Conservation (phyloP, 2,113 vertebrate species). For the Perca flavescens region DNA sequence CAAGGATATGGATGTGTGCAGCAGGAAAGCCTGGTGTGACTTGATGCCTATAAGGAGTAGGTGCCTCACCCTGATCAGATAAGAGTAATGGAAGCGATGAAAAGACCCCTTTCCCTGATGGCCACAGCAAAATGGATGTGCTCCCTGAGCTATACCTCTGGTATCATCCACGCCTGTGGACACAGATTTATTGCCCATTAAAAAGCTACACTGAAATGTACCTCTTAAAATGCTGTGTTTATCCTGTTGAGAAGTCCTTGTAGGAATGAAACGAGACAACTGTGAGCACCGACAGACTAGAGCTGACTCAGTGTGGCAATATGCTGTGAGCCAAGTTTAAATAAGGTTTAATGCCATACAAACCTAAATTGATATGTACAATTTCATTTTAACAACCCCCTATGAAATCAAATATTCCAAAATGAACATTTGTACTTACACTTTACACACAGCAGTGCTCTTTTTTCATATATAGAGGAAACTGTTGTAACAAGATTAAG, state of each 20-base stretch:
- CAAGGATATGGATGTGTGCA: constrained; percentile 36
- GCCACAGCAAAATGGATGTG: constrained; percentile 81
- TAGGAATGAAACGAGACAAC: constrained; percentile 59
- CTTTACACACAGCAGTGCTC: constrained; percentile 68
- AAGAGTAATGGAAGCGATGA: constrained; percentile 84
- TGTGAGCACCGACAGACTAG: constrained; percentile 26
- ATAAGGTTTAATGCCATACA: constrained; percentile 80
- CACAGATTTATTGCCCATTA: constrained; percentile 83
- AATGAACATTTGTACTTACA: constrained; percentile 72
- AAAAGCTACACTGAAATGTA: constrained; percentile 79
- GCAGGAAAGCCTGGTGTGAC: constrained; percentile 46
- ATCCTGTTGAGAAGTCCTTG: constrained; percentile 70
- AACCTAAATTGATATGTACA: constrained; percentile 74
- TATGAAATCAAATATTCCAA: constrained; percentile 68
- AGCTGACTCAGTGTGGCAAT: constrained; percentile 50
- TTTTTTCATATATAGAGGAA: constrained; percentile 65
- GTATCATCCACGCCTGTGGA: constrained; percentile 80
- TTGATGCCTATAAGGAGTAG: constrained; percentile 62
- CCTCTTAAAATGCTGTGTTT: constrained; percentile 75
- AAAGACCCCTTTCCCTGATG: constrained; percentile 78
- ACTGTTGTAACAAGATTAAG: constrained; percentile 51
- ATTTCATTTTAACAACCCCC: constrained; percentile 66
- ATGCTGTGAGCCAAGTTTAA: constrained; percentile 64
- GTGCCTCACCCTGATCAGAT: constrained; percentile 80
- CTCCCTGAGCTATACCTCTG: constrained; percentile 79